phyloP scores from a whole-genome alignment of 2,888 invertebrate genomes.

The Venusia cambrica region DNA sequence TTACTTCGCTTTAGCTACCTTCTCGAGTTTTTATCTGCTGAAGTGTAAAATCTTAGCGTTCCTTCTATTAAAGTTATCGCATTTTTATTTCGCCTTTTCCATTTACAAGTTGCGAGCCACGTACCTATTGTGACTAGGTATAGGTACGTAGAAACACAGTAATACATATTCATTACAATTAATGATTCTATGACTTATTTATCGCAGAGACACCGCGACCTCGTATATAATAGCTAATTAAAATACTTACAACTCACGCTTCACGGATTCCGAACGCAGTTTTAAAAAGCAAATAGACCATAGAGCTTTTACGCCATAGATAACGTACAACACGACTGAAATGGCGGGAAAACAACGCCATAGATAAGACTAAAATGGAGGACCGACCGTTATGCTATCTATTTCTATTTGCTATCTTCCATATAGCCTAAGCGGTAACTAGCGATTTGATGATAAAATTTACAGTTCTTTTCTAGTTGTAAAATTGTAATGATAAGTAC shows the following conservation, averaged over 20 bases:
- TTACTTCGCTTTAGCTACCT: too few relatives aligned
- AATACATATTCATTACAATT: slow-evolving; percentile 15
- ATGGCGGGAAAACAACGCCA: slow-evolving; percentile 53
- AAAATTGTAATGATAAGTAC: too few relatives aligned
- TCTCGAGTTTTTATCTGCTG: too few relatives aligned
- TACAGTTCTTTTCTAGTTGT: too few relatives aligned
- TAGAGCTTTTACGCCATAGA: slow-evolving; percentile 46
- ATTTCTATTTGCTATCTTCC: slow-evolving; percentile 55
- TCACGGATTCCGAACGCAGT: slow-evolving; percentile 51
- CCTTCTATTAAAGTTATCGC: too few relatives aligned
- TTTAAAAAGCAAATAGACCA: slow-evolving; percentile 57
- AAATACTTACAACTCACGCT: slow-evolving; percentile 32
- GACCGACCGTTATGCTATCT: slow-evolving; percentile 62
- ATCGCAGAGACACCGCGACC: slow-evolving; percentile 15
- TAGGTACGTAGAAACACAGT: too few relatives aligned
- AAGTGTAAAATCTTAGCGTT: too few relatives aligned
- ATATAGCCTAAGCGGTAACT: too few relatives aligned
- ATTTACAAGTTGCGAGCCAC: too few relatives aligned
- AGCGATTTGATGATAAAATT: too few relatives aligned
- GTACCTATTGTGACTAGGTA: too few relatives aligned
- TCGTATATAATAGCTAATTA: slow-evolving; percentile 16
- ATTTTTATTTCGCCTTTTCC: too few relatives aligned
- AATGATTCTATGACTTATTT: slow-evolving; percentile 16
- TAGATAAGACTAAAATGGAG: slow-evolving; percentile 62
- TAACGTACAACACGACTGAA: slow-evolving; percentile 57